Evolutionary conservation across 2,888 invertebrate genomes (phyloP), one percentile per base, ranked within the genome.

Genomic region (Stratiomys singularior): DNA sequence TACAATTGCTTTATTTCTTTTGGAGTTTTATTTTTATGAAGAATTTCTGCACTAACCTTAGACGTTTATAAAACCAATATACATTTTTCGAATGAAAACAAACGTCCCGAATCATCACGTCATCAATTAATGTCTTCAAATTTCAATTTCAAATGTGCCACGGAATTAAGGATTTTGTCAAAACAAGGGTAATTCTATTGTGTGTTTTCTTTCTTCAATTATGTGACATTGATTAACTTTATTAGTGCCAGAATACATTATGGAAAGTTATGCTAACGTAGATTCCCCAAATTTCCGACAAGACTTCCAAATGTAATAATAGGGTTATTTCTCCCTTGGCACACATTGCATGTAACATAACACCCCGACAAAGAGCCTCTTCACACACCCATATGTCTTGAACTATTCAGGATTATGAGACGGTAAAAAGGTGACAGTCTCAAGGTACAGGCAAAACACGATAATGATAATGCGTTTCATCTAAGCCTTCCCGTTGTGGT

Each of bases 391-490:
- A 72, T 56, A 56, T 72, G 72, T 58, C 74, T 21, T 15, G n/a
- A 37, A 37, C 37, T 37, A 74, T 37, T 27, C 18, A 18, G 37
- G 66, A 69, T 46, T n/a, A 30, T 9, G 21, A 7, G 13, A 67
- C 69, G 25, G n/a, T 7, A 66, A 37, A 27, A 18, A 21, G 66
- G 9, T 11, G 37, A 66, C 11, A 27, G 28, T 15, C 23, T 37
- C 23, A 66, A 72, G 52, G 56, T 72, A 56, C 7, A 52, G 27
- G 27, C 52, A 52, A 23, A 13, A 72, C 37, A 56, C 27, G 25
- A 72, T 56, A 72, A 72, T 72, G 71, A 72, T 72, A 72, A 72
- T 72, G 44, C 58, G 58, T 60, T 74, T 74, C 74, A 30, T 21
- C 23, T 74, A 74, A 74, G 30, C 74, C 60, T 74, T 60, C 28